A percentile compares a stretch with the other conserved stretches of the same genome.
These are phyloP conservation scores for Rhea americana DNA, from an alignment of 2,113 vertebrate species.

Conservation along the genomic window DNA sequence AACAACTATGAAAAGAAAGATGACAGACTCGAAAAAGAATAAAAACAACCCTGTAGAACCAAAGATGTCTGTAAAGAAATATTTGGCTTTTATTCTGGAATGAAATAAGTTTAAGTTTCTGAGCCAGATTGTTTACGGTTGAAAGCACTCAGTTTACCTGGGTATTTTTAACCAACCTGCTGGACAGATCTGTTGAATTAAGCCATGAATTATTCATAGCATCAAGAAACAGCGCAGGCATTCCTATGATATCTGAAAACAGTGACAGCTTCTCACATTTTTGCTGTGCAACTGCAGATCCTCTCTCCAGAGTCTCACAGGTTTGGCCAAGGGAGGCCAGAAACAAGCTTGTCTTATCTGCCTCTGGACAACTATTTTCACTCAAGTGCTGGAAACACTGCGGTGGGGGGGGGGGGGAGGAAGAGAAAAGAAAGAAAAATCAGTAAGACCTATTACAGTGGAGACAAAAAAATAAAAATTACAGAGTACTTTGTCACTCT, in stretches of 20 bases:
- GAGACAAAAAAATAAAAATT: neutral
- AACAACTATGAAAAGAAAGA: neutral
- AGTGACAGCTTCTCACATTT: constrained; percentile 43
- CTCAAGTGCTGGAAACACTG: neutral
- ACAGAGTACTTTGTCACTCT: neutral
- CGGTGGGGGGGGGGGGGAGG: too few species aligned
- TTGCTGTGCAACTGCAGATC: constrained; percentile 14
- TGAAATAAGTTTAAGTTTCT: neutral
- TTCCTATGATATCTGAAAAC: constrained; percentile 45
- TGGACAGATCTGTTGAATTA: constrained; percentile 44
- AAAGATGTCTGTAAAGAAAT: too few species aligned
- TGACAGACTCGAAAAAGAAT: too few species aligned
- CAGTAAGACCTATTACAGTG: neutral
- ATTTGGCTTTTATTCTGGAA: too few species aligned
- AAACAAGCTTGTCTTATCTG: neutral
- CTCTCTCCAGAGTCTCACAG: neutral
- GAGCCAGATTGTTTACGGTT: constrained; percentile 23
- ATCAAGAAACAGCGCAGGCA: neutral
- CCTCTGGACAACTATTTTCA: neutral
- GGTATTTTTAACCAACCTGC: constrained; percentile 59
- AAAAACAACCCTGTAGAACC: too few species aligned
- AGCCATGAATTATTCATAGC: constrained; percentile 66
- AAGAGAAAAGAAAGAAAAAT: neutral
- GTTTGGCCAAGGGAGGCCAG: neutral
- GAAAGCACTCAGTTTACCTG: constrained; percentile 22